Conservation (phyloP, 37 sponge, comb jelly and placozoan genomes). For the Spongilla lacustris region DNA sequence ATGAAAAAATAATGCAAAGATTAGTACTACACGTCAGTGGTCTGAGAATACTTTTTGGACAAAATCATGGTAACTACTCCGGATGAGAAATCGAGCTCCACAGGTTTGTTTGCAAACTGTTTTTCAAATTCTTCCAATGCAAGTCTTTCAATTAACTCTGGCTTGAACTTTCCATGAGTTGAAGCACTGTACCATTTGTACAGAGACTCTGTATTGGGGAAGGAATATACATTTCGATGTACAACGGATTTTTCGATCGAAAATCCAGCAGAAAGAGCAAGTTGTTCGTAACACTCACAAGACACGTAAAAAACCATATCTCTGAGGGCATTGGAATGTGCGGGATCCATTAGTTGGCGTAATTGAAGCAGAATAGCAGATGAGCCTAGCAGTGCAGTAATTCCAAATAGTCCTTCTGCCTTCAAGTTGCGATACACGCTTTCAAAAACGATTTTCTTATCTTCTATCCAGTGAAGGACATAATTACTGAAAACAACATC, state of each 20-base stretch:
- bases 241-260: not conserved
- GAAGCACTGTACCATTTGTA: not conserved
- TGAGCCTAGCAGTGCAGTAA: not conserved
- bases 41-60: too few relatives aligned
- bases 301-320: not conserved
- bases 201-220: not conserved
- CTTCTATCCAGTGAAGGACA: constrained; percentile 15
- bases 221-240: not conserved
- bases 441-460: constrained; percentile 11
- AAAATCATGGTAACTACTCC: too few relatives aligned
- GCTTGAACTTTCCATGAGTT: not conserved
- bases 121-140: not conserved
- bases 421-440: not conserved
- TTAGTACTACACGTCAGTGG: too few relatives aligned
- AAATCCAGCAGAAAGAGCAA: not conserved
- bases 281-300: not conserved
- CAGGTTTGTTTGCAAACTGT: too few relatives aligned
- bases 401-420: constrained; percentile 1
- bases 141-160: not conserved
- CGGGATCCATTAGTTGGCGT: not conserved
- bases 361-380: not conserved
- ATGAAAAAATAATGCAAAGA: too few relatives aligned
- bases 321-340: not conserved
- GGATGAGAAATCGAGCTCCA: too few relatives aligned
- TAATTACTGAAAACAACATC: constrained; percentile 24